A percentile compares a stretch with the other conserved stretches of the same genome.
Evolutionary conservation across 2,888 invertebrate genomes (phyloP).

Genomic region (Chymomyza procnemis): DNA sequence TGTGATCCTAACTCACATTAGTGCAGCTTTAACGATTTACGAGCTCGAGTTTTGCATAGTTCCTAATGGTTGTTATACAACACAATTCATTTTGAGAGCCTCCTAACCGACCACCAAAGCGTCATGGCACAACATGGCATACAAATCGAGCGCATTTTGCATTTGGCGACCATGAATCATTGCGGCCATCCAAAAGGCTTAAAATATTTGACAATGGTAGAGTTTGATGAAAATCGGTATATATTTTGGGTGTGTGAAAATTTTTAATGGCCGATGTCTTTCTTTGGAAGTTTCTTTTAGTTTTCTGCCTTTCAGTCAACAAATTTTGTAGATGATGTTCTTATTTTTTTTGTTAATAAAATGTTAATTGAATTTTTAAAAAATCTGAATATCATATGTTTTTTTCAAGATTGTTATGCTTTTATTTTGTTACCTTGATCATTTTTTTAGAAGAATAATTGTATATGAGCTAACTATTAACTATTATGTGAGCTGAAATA

Average conservation of each 20-base stretch:
- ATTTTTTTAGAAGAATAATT: too few relatives aligned
- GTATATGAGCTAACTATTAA: too few relatives aligned
- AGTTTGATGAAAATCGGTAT: background rate
- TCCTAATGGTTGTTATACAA: slow-evolving; percentile 60
- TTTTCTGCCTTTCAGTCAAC: too few relatives aligned
- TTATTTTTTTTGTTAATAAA: too few relatives aligned
- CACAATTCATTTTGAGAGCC: slow-evolving; percentile 51
- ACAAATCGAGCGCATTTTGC: slow-evolving; percentile 65
- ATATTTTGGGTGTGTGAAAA: background rate
- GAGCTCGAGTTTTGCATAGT: slow-evolving; percentile 66
- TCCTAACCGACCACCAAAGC: slow-evolving; percentile 22
- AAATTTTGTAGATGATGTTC: too few relatives aligned
- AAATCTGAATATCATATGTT: too few relatives aligned
- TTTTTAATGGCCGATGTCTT: too few relatives aligned
- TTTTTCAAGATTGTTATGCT: too few relatives aligned
- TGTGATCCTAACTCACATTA: slow-evolving; percentile 14
- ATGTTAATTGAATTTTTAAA: too few relatives aligned
- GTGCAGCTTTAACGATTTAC: slow-evolving; percentile 48
- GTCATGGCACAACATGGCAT: slow-evolving; percentile 34
- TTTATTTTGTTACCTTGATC: too few relatives aligned
- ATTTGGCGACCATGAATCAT: slow-evolving; percentile 65
- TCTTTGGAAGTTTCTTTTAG: too few relatives aligned
- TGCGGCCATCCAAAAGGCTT: background rate
- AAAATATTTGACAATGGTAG: background rate
- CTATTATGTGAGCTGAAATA: too few relatives aligned